Evolutionary conservation across 2,797 vertebrate genomes (phyloP).

Genomic region (Anabacerthia variegaticeps): DNA sequence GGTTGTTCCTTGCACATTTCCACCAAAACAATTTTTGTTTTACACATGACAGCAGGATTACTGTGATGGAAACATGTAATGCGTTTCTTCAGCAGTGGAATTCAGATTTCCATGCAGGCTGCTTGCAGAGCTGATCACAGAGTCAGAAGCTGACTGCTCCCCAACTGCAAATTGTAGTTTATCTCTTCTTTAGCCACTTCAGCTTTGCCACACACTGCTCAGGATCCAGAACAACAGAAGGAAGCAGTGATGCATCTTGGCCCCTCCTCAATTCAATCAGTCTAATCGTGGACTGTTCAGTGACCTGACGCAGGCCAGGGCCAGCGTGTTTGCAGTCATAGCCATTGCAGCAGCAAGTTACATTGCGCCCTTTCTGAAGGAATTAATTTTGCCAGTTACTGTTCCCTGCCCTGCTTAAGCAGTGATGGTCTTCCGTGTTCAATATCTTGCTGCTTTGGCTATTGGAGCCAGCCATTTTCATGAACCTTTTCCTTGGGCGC

Average conservation of each 20-base stretch:
- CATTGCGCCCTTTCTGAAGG: neutral
- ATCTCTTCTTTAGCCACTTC: neutral
- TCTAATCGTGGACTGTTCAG: neutral
- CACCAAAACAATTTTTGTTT: constrained; percentile 6
- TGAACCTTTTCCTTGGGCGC: neutral
- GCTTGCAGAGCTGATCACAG: neutral
- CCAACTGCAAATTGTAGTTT: neutral
- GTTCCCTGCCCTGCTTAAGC: neutral
- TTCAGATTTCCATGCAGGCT: neutral
- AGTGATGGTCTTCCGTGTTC: neutral
- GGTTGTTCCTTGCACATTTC: neutral
- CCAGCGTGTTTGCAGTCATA: neutral
- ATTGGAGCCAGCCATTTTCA: neutral
- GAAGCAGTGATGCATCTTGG: neutral
- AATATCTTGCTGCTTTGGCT: neutral
- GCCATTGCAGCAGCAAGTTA: neutral
- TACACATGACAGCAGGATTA: neutral
- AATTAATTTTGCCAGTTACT: neutral
- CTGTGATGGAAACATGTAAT: neutral
- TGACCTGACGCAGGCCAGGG: neutral
- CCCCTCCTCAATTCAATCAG: neutral
- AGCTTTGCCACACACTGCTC: neutral
- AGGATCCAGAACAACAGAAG: neutral
- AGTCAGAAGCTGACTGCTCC: constrained; percentile 2
- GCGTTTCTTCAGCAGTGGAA: neutral